A percentile compares a stretch with the other conserved stretches of the same genome.
Evolutionary conservation across 53 echinoderm and acorn worm species (phyloP).

Genomic region (Paracentrotus lividus): DNA sequence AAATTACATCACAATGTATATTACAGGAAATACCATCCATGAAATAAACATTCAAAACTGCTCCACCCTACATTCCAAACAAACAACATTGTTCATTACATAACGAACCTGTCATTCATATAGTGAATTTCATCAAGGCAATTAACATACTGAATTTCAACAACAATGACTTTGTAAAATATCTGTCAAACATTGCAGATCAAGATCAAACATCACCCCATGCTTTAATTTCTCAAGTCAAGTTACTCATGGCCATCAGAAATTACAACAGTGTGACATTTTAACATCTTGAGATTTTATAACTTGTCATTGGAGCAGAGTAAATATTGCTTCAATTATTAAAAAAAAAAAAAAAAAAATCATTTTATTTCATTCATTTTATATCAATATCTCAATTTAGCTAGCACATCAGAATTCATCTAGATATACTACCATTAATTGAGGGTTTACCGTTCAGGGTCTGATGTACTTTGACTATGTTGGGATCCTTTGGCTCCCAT

Average conservation of each 20-base stretch:
- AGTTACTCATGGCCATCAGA: not conserved
- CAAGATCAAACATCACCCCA: not conserved
- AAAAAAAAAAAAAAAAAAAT: not conserved
- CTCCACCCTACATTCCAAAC: not conserved
- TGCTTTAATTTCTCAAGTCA: not conserved
- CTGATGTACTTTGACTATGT: not conserved
- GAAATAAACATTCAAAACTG: not conserved
- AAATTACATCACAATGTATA: too few relatives aligned
- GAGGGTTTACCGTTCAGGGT: constrained; percentile 43
- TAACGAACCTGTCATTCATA: not conserved
- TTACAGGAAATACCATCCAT: not conserved
- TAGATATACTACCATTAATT: not conserved
- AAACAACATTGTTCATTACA: not conserved
- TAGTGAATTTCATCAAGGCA: not conserved
- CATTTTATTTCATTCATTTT: not conserved
- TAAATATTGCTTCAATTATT: not conserved
- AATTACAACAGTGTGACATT: not conserved
- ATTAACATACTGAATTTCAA: not conserved
- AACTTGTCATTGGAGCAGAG: not conserved
- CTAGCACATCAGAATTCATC: not conserved
- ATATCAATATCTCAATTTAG: not conserved
- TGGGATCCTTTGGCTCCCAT: constrained; percentile 13
- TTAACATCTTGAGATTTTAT: not conserved
- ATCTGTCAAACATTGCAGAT: not conserved
- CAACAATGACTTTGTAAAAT: not conserved